Base-by-base conservation (phyloP, 1,140 invertebrate genomes). In the Cylas formicarius region DNA sequence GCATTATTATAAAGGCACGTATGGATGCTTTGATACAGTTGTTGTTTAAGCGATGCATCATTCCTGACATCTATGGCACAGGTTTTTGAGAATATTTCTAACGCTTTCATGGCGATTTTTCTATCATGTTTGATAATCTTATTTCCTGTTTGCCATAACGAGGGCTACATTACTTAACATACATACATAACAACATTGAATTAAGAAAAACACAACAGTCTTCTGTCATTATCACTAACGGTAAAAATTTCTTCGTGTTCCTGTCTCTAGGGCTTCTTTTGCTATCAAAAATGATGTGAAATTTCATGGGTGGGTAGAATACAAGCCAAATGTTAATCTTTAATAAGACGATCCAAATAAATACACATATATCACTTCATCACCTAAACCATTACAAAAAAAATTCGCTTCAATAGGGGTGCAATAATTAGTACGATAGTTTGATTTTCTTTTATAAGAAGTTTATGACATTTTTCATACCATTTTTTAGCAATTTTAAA, bases 61-160 rank as follows among this genome's bases (percentile, higher is more conserved):
- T n/a, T n/a, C n/a, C n/a, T n/a, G n/a, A n/a, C n/a, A n/a, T n/a
- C n/a, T n/a, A n/a, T n/a, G n/a, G n/a, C n/a, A n/a, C n/a, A n/a
- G 28, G 32, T 22, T 43, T 43, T 40, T 40, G 2, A 19, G 28
- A 40, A 40, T 40, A 28, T 19, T 40, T n/a, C n/a, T n/a, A 27
- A 28, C 22, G 23, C 26, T 40, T 40, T 40, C 27, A 40, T 40
- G 4, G 31, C 38, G 38, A n/a, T 14, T 40, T 28, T 13, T 19
- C 38, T 40, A 40, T 40, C 14, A 28, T 3, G 20, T 40, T 40
- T 40, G 26, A 11, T 1, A 17, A 38, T 24, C 8, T 38, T 38
- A 29, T 40, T 40, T 40, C 24, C 26, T 40, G 27, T 28, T 40
- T 40, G 38, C 16, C 38, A 40, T 40, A 40, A 40, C 38, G 24